Evolutionary conservation across 2,113 vertebrate genomes (phyloP).

Genomic region (Engystomops pustulosus): DNA sequence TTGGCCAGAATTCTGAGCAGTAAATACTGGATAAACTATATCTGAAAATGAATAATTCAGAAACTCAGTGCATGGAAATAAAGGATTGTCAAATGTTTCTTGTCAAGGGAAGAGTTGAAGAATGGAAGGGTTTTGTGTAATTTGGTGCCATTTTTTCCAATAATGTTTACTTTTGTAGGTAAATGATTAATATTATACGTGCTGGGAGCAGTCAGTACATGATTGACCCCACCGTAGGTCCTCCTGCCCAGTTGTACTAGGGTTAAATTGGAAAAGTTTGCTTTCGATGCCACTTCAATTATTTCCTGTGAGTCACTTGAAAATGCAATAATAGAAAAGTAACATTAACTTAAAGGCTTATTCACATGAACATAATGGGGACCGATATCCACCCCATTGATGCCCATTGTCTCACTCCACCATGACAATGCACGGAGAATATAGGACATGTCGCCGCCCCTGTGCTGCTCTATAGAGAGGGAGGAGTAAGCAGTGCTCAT

Average conservation of each 20-base stretch:
- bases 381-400: too few species aligned
- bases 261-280: neutral
- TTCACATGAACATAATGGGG: too few species aligned
- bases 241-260: too few species aligned
- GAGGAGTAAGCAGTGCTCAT: too few species aligned
- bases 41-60: conserved; percentile 45
- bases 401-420: too few species aligned
- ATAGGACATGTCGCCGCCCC: too few species aligned
- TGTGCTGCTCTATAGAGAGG: too few species aligned
- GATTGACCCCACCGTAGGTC: neutral
- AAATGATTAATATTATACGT: neutral
- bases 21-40: conserved; percentile 45
- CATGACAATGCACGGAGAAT: too few species aligned
- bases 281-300: neutral
- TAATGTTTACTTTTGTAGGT: neutral
- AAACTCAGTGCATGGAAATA: neutral
- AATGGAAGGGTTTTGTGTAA: neutral
- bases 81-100: conserved; percentile 25
- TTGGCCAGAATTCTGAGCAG: conserved; percentile 45
- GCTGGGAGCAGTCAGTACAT: neutral
- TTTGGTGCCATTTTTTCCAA: neutral
- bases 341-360: too few species aligned
- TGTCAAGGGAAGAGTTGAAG: neutral
- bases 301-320: neutral
- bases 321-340: too few species aligned